Conservation (phyloP, 2,113 vertebrate genomes). For the Bubo scandiacus region DNA sequence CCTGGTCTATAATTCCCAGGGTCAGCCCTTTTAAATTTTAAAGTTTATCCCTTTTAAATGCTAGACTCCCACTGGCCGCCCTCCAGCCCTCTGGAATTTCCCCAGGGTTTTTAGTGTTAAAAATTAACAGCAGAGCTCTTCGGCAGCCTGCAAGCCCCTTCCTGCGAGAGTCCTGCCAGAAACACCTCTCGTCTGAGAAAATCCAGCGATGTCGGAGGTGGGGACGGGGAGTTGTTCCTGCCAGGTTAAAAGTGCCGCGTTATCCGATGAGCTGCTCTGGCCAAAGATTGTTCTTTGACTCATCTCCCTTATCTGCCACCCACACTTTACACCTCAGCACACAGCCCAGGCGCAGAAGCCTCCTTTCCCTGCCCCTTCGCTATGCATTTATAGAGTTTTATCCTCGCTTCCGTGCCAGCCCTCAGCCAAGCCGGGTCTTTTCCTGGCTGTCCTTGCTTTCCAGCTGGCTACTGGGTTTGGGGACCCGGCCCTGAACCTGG, state of each 20-base stretch:
- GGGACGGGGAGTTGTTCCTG: not conserved
- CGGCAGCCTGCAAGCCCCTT: not conserved
- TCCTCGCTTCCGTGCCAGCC: not conserved
- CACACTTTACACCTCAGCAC: not conserved
- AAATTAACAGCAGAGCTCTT: slow-evolving; percentile 13
- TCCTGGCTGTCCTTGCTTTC: not conserved
- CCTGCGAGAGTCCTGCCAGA: not conserved
- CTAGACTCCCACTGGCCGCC: slow-evolving; percentile 12
- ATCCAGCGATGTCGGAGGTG: rapidly evolving
- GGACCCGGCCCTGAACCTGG: not conserved
- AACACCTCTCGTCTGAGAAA: not conserved
- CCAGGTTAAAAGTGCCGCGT: not conserved
- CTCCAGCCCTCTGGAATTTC: slow-evolving; percentile 42
- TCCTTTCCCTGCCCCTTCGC: not conserved
- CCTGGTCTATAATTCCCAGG: slow-evolving; percentile 36
- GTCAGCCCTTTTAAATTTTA: not conserved
- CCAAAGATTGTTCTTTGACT: not conserved
- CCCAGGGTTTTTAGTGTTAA: slow-evolving; percentile 20
- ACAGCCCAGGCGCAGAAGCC: not conserved
- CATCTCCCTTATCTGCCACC: not conserved
- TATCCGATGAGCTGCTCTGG: not conserved
- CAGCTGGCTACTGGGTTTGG: not conserved
- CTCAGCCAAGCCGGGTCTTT: not conserved
- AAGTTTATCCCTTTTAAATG: not conserved
- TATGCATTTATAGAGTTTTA: not conserved